Percentiles rank a stretch among this genome's conserved stretches.
phyloP scores from a whole-genome alignment of 1,140 invertebrate genomes.

The Leptoteleia sp. region DNA sequence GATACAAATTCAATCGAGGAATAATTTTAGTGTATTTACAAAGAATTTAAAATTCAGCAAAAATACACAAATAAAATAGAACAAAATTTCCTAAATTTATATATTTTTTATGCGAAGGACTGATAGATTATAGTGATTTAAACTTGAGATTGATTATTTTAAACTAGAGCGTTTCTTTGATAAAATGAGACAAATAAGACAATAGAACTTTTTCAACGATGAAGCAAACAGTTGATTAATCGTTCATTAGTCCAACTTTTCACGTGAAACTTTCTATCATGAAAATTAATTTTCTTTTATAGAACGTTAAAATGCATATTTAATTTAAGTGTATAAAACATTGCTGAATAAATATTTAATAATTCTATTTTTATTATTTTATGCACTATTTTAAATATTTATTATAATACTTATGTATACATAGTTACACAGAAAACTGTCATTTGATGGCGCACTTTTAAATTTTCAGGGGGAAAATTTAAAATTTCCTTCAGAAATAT shows the following conservation, averaged over 20 bases:
- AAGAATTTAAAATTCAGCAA: neutral
- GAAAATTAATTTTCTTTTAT: neutral
- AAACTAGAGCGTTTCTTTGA: neutral
- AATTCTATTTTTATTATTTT: too few relatives aligned
- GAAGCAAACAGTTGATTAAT: neutral
- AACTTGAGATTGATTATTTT: neutral
- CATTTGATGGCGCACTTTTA: too few relatives aligned
- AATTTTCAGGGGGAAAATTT: too few relatives aligned
- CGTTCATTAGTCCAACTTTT: neutral
- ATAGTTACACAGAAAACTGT: too few relatives aligned
- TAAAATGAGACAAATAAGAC: neutral
- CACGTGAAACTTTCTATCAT: neutral
- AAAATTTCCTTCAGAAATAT: too few relatives aligned
- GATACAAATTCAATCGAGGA: neutral
- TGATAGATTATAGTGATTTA: neutral
- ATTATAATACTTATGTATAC: too few relatives aligned
- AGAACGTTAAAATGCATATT: neutral
- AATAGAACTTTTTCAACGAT: conserved; percentile 1
- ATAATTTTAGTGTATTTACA: neutral
- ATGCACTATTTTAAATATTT: too few relatives aligned
- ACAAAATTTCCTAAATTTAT: too few relatives aligned
- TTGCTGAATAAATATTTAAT: too few relatives aligned
- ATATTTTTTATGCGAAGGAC: neutral
- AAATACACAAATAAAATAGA: neutral
- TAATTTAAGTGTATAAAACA: too few relatives aligned